phyloP scores from a whole-genome alignment of 2,113 vertebrate species.

The Colius striatus region DNA sequence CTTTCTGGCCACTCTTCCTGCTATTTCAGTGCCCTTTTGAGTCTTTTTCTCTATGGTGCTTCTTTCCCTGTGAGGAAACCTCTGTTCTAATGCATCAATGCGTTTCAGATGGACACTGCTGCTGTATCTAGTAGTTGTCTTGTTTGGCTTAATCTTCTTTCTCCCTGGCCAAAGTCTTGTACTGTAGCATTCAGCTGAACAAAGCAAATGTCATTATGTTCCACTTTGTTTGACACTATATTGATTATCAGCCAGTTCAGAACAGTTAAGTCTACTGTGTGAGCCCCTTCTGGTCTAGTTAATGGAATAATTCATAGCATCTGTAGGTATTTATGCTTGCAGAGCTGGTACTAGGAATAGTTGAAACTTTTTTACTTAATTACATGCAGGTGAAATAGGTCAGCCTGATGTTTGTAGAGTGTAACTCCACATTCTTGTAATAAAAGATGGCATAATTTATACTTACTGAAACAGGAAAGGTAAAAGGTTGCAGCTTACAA shows the following conservation, averaged over 20 bases:
- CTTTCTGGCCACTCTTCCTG: neutral
- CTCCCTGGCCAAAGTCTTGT: neutral
- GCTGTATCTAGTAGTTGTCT: neutral
- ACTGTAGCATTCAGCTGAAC: neutral
- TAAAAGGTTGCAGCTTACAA: slow-evolving; percentile 23
- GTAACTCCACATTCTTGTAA: neutral
- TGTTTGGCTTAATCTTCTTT: neutral
- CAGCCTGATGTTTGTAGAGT: neutral
- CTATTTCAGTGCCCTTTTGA: neutral
- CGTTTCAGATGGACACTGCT: neutral
- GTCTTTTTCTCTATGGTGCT: neutral
- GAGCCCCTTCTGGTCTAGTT: neutral
- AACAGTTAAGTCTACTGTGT: neutral
- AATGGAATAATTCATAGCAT: slow-evolving; percentile 22
- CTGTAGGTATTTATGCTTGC: neutral
- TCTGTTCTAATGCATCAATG: neutral
- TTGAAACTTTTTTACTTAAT: slow-evolving; percentile 6
- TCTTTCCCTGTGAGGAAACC: neutral
- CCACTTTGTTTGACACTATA: neutral
- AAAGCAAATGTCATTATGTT: neutral
- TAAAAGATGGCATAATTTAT: slow-evolving; percentile 23
- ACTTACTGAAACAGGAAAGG: neutral
- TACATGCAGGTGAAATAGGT: slow-evolving; percentile 29
- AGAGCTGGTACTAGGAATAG: neutral
- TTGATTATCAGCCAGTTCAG: neutral